Percentiles rank a stretch among this genome's conserved stretches.
Conservation (phyloP, 1,140 invertebrate genomes). For the Scylla paramamosain region DNA sequence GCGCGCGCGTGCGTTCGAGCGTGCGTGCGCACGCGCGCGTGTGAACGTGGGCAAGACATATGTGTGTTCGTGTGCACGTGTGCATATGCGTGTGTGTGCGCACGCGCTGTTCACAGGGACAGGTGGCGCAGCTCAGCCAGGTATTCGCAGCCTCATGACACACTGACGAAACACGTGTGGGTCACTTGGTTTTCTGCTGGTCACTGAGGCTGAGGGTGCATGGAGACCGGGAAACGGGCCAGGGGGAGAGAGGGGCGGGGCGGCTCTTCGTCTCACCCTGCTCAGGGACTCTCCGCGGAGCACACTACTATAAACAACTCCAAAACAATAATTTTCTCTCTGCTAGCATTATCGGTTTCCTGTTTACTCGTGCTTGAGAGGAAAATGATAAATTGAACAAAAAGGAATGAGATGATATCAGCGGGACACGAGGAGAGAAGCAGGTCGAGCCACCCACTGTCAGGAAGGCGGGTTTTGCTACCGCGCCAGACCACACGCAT, state of each 20-base stretch:
- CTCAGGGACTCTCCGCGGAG: neutral
- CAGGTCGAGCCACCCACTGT: neutral
- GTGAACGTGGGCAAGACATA: neutral
- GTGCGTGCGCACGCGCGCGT: neutral
- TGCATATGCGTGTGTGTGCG: neutral
- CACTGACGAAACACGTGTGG: neutral
- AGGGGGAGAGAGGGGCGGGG: neutral
- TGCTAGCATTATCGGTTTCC: neutral
- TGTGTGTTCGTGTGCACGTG: neutral
- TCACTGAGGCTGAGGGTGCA: neutral
- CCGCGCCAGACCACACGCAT: neutral
- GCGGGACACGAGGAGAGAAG: neutral
- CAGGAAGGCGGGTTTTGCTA: neutral
- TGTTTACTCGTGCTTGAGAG: constrained; percentile 2
- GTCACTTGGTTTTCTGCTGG: neutral
- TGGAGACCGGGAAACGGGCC: neutral
- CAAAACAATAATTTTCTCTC: neutral
- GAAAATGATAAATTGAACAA: neutral
- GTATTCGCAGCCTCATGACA: neutral
- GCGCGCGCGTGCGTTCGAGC: neutral
- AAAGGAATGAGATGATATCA: constrained; percentile 3
- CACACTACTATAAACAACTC: neutral
- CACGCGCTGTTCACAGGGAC: neutral
- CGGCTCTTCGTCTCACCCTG: neutral
- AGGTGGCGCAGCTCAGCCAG: neutral